Percentiles rank a stretch among this genome's conserved stretches.
Conservation (phyloP, 2,113 vertebrate genomes). For the Sitta europaea region DNA sequence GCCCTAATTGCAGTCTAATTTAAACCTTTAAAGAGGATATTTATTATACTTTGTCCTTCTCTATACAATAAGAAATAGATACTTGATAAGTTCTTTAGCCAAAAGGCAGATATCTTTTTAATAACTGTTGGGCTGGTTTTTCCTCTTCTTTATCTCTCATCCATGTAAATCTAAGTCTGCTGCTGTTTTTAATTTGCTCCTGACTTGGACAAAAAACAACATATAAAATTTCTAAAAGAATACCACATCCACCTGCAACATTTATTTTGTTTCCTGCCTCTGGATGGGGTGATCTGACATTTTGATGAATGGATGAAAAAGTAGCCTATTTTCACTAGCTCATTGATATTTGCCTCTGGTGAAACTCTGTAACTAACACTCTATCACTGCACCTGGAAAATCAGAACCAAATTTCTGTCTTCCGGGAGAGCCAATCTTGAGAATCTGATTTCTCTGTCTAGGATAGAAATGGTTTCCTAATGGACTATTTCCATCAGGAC, state of each 20-base stretch:
- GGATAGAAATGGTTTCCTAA: background rate
- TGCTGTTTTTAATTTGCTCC: background rate
- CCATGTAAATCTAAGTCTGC: background rate
- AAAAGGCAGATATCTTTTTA: background rate
- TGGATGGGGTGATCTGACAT: background rate
- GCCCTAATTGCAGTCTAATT: background rate
- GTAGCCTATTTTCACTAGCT: background rate
- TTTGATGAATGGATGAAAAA: constrained; percentile 7
- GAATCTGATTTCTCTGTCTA: background rate
- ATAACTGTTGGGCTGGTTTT: background rate
- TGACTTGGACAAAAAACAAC: background rate
- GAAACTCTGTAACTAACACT: background rate
- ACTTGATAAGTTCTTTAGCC: background rate
- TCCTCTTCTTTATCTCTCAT: background rate
- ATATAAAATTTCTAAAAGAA: background rate
- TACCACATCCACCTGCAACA: background rate
- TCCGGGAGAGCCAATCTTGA: background rate
- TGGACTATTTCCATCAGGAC: background rate
- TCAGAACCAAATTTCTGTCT: background rate
- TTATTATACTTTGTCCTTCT: background rate
- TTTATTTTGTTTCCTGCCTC: background rate
- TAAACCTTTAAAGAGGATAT: background rate
- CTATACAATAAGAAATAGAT: background rate
- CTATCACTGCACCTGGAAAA: background rate
- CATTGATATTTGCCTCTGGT: background rate